Evolutionary conservation across 2,113 vertebrate genomes (phyloP).

Genomic region (Saguinus midas): DNA sequence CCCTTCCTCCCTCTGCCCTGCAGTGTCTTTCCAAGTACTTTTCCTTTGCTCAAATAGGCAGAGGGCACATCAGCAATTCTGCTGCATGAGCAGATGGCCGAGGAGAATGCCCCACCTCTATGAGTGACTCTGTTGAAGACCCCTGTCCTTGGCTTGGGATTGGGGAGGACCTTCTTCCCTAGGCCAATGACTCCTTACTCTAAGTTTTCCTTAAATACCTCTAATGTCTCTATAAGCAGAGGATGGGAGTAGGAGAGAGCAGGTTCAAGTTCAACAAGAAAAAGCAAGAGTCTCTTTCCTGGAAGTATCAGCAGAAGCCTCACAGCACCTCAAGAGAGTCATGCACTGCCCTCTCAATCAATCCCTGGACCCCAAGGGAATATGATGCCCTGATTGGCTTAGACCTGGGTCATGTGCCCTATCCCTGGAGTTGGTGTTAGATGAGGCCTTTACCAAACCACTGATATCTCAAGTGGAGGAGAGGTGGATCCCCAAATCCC

Average conservation of each 20-base stretch:
- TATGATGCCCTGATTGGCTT: not conserved
- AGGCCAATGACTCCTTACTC: not conserved
- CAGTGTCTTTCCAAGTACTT: not conserved
- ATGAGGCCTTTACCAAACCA: not conserved
- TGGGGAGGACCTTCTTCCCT: not conserved
- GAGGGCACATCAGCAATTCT: too few species aligned
- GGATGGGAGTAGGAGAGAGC: accelerated
- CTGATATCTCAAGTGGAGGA: not conserved
- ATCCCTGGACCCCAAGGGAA: not conserved
- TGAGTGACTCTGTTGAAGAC: not conserved
- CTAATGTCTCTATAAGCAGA: not conserved
- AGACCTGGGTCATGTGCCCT: not conserved
- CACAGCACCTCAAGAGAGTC: accelerated
- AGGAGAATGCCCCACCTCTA: not conserved
- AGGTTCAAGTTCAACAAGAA: not conserved
- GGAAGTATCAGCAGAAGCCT: not conserved
- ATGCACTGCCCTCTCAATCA: not conserved
- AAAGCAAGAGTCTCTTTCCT: not conserved
- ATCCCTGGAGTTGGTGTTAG: not conserved
- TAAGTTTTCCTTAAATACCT: not conserved
- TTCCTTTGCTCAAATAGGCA: not conserved
- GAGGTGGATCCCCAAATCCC: not conserved
- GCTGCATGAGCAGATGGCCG: accelerated
- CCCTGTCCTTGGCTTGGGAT: not conserved
- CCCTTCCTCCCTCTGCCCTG: not conserved